Percentiles rank a stretch among this genome's conserved stretches.
Conservation (phyloP, 1,140 invertebrate genomes). For the Leptinotarsa undecemlineata region DNA sequence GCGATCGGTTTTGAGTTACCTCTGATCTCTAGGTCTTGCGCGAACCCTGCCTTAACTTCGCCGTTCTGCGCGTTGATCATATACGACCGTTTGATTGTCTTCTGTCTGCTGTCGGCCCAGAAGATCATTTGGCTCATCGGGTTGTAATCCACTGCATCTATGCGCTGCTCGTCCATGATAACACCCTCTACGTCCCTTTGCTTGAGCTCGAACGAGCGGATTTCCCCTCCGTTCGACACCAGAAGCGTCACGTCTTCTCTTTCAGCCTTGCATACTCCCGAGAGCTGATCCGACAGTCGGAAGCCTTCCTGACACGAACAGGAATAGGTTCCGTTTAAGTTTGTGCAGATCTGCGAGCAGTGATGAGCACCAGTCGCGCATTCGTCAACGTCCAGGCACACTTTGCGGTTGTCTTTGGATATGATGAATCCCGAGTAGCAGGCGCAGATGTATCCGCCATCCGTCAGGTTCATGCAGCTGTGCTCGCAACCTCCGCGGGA, state of each 20-base stretch:
- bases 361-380: constrained; percentile 81
- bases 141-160: constrained; percentile 88
- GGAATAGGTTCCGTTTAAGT: constrained; percentile 89
- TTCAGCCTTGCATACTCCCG: constrained; percentile 79
- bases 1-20: constrained; percentile 80
- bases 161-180: constrained; percentile 79
- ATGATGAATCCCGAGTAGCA: constrained; percentile 87
- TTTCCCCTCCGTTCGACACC: constrained; percentile 83
- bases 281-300: constrained; percentile 70
- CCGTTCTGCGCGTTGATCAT: constrained; percentile 80
- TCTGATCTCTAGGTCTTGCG: constrained; percentile 86
- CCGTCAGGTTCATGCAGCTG: constrained; percentile 82
- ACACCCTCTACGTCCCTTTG: constrained; percentile 74
- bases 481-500: constrained; percentile 92
- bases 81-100: constrained; percentile 88
- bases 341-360: constrained; percentile 90
- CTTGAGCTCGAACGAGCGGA: constrained; percentile 73
- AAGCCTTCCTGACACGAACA: constrained; percentile 88
- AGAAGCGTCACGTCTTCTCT: constrained; percentile 66
- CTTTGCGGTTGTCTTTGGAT: constrained; percentile 72
- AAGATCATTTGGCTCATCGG: constrained; percentile 81
- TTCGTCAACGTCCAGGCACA: constrained; percentile 89
- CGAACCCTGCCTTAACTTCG: constrained; percentile 78
- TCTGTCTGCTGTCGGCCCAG: constrained; percentile 90
- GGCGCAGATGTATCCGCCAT: constrained; percentile 84